Conservation (phyloP, 2,888 invertebrate genomes). For the Podabrus alpinus region DNA sequence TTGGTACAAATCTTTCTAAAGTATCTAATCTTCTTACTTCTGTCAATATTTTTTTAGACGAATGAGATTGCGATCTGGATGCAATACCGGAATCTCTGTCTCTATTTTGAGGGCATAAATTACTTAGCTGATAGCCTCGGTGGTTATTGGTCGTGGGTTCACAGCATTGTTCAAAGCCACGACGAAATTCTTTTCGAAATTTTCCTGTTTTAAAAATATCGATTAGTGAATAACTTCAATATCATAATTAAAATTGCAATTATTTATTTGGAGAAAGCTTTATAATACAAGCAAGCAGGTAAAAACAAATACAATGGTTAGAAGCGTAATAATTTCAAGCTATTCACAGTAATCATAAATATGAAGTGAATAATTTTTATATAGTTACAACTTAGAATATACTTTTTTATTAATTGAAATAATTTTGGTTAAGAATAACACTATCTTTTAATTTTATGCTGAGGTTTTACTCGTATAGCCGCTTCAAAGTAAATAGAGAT, state of each 20-base stretch:
- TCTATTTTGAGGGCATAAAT: conserved; percentile 37
- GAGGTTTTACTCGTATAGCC: neutral
- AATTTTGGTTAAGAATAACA: too few species aligned
- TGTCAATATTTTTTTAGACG: conserved; percentile 15
- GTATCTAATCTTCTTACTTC: conserved; percentile 24
- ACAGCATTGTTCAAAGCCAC: conserved; percentile 68
- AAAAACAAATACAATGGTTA: neutral
- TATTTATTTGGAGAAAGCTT: neutral
- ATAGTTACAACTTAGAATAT: too few species aligned
- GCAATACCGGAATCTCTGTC: conserved; percentile 29
- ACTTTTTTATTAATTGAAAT: too few species aligned
- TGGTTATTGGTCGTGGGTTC: conserved; percentile 42
- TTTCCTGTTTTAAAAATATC: conserved; percentile 60
- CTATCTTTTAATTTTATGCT: too few species aligned
- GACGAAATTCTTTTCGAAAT: conserved; percentile 72
- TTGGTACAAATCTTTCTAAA: conserved; percentile 9
- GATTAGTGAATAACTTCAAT: neutral
- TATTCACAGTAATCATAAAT: neutral
- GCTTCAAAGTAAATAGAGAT: neutral
- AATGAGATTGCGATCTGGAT: conserved; percentile 22
- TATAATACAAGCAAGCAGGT: neutral
- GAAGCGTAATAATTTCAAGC: neutral
- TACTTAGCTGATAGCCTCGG: conserved; percentile 46
- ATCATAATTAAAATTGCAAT: neutral
- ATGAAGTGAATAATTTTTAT: too few species aligned